Evolutionary conservation across 2,797 vertebrate species (phyloP), one percentile per base, ranked within the genome.

Genomic region (Bovichtus diacanthus): DNA sequence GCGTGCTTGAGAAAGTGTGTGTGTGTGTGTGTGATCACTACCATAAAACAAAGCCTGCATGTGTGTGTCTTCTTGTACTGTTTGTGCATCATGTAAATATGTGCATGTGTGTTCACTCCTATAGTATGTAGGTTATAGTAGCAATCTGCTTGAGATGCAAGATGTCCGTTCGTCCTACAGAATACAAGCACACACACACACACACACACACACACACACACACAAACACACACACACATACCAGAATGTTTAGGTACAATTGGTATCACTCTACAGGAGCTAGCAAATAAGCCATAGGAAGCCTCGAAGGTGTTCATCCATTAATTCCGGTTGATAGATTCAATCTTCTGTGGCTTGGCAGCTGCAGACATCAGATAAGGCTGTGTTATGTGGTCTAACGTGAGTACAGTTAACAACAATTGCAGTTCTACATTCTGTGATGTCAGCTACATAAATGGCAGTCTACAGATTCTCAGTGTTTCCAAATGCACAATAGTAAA

Each of bases 101-200:
- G 68, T 82, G 60, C 67, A 69, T 78, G 66, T 63, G 60, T 53
- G 18, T 75, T 67, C 53, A 63, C 77, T 81, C 74, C 64, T 63
- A n/a, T n/a, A n/a, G n/a, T n/a, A n/a, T n/a, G n/a, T 67, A 72
- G 79, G 69, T 85, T 74, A 34, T 83, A 82, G 80, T 64, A 74
- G 76, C 77, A 78, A 71, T 82, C 74, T 87, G 63, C 86, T 90
- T 84, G 76, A 83, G 76, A 89, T 88, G 83, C 87, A 87, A 82
- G 76, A 85, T 66, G 68, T 77, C 60, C 58, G 34, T 69, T 78
- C 25, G 9, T 70, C 50, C 64, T 51, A 64, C 15, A 66, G 9
- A 72, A 29, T 51, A 61, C 56, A 34, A 74, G 43, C 46, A 43
- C 46, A 63, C 72, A 64, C 58, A 54, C 31, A 56, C 43, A 81